Base-by-base conservation (phyloP, 2,888 invertebrate species). In the Matsumyia berberina region DNA sequence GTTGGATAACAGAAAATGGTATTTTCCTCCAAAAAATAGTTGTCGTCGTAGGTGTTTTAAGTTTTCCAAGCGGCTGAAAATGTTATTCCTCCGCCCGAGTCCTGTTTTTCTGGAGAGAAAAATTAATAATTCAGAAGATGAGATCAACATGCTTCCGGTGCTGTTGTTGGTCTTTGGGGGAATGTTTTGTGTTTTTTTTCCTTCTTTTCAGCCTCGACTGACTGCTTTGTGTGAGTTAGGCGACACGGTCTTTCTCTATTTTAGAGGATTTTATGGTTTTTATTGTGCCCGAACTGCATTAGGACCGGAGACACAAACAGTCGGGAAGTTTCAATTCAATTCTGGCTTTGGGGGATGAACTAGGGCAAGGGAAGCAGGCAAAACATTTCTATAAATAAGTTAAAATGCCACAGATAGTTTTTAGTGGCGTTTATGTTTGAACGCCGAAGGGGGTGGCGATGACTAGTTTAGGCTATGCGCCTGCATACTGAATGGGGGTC, bases 381-480 rank as follows among this genome's bases (percentile, higher is more conserved):
- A 77, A 76, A 76, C 83, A 76, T 79, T 85, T 76, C 80, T 85
- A 80, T 85, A 85, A 85, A 85, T 85, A 85, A 85, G 64, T 85
- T 80, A 80, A 70, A 74, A 76, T 76, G 74, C 85, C 82, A 85
- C 70, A 76, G 85, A 85, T 85, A 85, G 79, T 69, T 85, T 79
- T 85, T 80, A 85, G 67, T 74, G 73, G 44, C 70, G 24, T 79
- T 74, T 64, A 74, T 80, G 69, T 79, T 74, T 74, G 74, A 79
- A 79, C 35, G 62, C 35, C 37, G 31, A 6, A 2, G 37, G 19
- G 9, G 9, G 31, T 31, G 29, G 51, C n/a, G n/a, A 57, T 57
- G 73, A 11, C 70, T 37, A 44, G 35, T 62, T 74, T 66, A 72
- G 55, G 15, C 15, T 51, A 55, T 53, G 66, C 42, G 70, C 19